Percentiles rank a stretch among this genome's conserved stretches.
Conservation (phyloP, 2,888 invertebrate species). For the Slavum lentiscoides region DNA sequence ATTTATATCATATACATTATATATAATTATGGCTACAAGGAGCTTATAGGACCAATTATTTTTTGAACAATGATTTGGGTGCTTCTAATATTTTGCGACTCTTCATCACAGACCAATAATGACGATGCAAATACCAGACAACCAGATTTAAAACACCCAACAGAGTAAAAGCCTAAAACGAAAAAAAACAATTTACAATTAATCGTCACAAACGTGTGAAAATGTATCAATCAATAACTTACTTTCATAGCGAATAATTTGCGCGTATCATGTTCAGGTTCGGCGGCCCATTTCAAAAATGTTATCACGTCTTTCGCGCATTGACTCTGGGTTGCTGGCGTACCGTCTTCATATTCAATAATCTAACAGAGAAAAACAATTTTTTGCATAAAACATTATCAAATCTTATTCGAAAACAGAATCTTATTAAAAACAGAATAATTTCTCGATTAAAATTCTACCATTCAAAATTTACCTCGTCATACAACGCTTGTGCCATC, state of each 20-base stretch:
- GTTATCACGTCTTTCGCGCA: constrained; percentile 93
- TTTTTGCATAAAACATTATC: background rate
- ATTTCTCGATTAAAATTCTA: background rate
- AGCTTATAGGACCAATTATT: constrained; percentile 13
- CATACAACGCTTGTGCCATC: constrained; percentile 91
- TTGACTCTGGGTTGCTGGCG: constrained; percentile 90
- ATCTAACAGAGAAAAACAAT: constrained; percentile 54
- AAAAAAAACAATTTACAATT: background rate
- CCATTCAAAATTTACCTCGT: constrained; percentile 66
- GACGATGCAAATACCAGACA: constrained; percentile 74
- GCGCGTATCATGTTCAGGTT: constrained; percentile 88
- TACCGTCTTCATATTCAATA: constrained; percentile 82
- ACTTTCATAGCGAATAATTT: constrained; percentile 81
- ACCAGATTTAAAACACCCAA: constrained; percentile 38
- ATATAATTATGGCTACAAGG: background rate
- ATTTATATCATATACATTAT: background rate
- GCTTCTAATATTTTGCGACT: constrained; percentile 70
- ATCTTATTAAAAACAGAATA: background rate
- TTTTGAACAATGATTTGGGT: constrained; percentile 33
- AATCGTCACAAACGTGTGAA: no score
- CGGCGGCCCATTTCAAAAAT: constrained; percentile 92
- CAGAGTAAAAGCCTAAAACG: constrained; percentile 33
- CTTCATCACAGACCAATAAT: constrained; percentile 84
- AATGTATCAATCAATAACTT: constrained; percentile 34
- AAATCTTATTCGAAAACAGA: no score